Conservation (phyloP, 2,797 vertebrate genomes). For the Labeo calbasu region DNA sequence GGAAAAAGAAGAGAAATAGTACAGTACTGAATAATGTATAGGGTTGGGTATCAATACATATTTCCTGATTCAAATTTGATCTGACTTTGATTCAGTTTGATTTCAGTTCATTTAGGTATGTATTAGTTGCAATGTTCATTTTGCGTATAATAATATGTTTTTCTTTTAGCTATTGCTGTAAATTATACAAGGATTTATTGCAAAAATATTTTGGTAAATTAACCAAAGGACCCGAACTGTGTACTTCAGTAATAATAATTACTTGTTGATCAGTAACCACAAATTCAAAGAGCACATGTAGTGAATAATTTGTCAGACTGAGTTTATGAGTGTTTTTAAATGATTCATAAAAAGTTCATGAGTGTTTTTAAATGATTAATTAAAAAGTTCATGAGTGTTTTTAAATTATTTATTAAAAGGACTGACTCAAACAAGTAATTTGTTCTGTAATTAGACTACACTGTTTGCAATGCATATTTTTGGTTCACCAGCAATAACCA, state of each 20-base stretch:
- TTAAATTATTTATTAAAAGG: not conserved
- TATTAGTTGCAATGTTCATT: not conserved
- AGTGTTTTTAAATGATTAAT: not conserved
- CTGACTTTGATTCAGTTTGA: not conserved
- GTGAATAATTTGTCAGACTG: not conserved
- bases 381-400: not conserved
- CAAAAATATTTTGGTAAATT: not conserved
- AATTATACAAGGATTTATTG: not conserved
- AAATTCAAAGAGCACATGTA: not conserved
- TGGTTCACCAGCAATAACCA: not conserved
- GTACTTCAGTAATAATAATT: not conserved
- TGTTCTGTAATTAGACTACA: not conserved
- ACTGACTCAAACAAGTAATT: not conserved
- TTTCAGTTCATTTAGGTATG: not conserved
- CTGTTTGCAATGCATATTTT: not conserved
- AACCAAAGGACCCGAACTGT: not conserved
- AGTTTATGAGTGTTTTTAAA: not conserved
- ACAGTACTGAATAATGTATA: not conserved
- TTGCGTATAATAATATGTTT: not conserved
- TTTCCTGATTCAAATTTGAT: not conserved
- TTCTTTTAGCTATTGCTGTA: not conserved
- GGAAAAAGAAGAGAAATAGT: constrained; percentile 37
- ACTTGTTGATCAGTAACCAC: not conserved
- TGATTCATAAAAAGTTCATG: not conserved
- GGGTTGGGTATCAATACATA: not conserved